Base-by-base conservation (phyloP, 2,888 invertebrate species). In the Sylvicola cinctus region DNA sequence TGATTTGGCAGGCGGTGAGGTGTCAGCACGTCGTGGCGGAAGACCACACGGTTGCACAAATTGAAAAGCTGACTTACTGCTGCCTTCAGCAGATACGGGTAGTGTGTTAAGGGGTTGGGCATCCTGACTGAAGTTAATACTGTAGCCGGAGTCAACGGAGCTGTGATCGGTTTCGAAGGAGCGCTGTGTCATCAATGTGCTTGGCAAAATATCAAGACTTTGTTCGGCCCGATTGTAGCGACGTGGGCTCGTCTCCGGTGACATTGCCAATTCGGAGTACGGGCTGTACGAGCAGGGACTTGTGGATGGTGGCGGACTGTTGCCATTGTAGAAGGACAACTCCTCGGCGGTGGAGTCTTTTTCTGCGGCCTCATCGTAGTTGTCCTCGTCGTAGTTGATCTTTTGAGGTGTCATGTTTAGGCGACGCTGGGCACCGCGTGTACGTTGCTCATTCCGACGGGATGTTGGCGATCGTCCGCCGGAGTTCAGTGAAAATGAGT, bases 81-180 rank as follows among this genome's bases (percentile, higher is more conserved):
- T 10, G 12, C 16, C 25, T 29, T 31, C 23, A 11, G 5, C 10
- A 14, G 10, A 25, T 23, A 12, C 31, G 20, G 20, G 20, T 8
- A 20, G 20, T 6, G 20, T 8, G 20, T 20, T 20, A 8, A 20
- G 20, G 8, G 4, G 28, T 28, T 28, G n/a, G 28, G 28, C 14
- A 17, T 29, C 17, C 12, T 32, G 32, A 8, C 28, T 23, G 5
- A n/a, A 56, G 40, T 55, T 52, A 4, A 56, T 55, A 10, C 60
- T 60, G 44, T 64, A 69, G 7, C 68, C 69, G 37, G 68, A 69
- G 50, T 70, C 70, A 44, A 63, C 65, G 16, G 70, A 69, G 45
- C 63, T 66, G 4, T 60, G 55, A 40, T 68, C 65, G 41, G 57
- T 54, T 42, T 63, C 60, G 34, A 66, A 45, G 2, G 63, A 61